A percentile compares a stretch with the other conserved stretches of the same genome.
phyloP scores from a whole-genome alignment of 2,888 invertebrate genomes.

The Ellobium chinense region DNA sequence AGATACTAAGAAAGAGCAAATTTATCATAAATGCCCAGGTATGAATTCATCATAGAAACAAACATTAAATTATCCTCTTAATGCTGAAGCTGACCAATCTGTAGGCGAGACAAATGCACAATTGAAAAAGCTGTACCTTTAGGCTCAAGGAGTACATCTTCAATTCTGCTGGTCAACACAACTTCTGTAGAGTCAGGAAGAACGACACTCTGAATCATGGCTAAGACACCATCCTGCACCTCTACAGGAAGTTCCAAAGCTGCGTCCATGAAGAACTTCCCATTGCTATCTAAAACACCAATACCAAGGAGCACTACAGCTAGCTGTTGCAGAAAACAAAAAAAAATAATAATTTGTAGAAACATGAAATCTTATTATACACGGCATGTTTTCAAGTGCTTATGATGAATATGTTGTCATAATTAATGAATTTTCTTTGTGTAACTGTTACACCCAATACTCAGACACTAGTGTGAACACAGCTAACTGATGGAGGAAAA shows the following conservation, averaged over 20 bases:
- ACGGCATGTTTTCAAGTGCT: background rate
- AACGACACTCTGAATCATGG: slow-evolving; percentile 27
- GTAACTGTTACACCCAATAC: background rate
- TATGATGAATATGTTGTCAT: background rate
- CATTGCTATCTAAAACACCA: slow-evolving; percentile 15
- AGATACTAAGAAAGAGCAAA: too few species aligned
- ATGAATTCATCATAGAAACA: too few species aligned
- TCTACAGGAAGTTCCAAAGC: slow-evolving; percentile 19
- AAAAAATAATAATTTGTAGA: background rate
- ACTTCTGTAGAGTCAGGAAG: slow-evolving; percentile 20
- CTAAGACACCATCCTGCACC: slow-evolving; percentile 4
- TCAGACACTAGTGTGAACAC: too few species aligned
- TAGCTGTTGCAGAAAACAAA: slow-evolving; percentile 6
- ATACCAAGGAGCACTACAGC: slow-evolving; percentile 29
- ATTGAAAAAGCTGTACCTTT: too few species aligned
- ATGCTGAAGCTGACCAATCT: too few species aligned
- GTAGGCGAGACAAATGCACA: too few species aligned
- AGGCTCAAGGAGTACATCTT: background rate
- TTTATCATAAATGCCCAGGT: too few species aligned
- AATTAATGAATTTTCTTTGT: too few species aligned
- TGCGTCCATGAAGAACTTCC: slow-evolving; percentile 9
- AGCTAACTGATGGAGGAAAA: too few species aligned
- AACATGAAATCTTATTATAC: background rate
- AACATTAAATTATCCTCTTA: too few species aligned
- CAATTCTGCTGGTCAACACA: slow-evolving; percentile 14